Evolutionary conservation across 2,113 vertebrate genomes (phyloP).

Genomic region (Picathartes gymnocephalus): DNA sequence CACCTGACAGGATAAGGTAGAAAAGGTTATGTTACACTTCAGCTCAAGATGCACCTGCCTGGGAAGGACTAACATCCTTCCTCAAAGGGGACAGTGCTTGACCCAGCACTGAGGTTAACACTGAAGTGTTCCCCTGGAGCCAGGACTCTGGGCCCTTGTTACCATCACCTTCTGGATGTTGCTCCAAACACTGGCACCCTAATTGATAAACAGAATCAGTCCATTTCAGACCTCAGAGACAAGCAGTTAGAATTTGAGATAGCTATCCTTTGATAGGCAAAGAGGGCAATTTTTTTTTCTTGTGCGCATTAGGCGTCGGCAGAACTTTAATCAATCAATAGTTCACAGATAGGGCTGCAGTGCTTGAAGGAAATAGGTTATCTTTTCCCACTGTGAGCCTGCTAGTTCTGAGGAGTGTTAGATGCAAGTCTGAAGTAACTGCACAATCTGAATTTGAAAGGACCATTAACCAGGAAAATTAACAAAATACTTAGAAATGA

Average conservation of each 20-base stretch:
- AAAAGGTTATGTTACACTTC: conserved; percentile 35
- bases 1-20: conserved; percentile 39
- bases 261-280: not conserved
- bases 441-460: conserved; percentile 33
- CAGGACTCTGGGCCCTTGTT: not conserved
- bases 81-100: conserved; percentile 8
- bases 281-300: not conserved
- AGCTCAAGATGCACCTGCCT: not conserved
- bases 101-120: not conserved
- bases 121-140: not conserved
- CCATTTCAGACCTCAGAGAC: not conserved
- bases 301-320: not conserved
- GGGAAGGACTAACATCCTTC: conserved; percentile 27
- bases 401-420: not conserved
- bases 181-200: not conserved
- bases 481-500: conserved; percentile 28
- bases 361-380: conserved; percentile 18
- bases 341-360: not conserved
- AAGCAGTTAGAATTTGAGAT: not conserved
- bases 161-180: conserved; percentile 5
- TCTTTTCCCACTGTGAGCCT: not conserved
- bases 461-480: conserved; percentile 37
- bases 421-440: not conserved
- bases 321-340: conserved; percentile 21
- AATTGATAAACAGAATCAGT: not conserved